These are phyloP conservation scores for Salpingus planirostris DNA, from an alignment of 2,888 invertebrate genomes.

Conservation along the genomic window DNA sequence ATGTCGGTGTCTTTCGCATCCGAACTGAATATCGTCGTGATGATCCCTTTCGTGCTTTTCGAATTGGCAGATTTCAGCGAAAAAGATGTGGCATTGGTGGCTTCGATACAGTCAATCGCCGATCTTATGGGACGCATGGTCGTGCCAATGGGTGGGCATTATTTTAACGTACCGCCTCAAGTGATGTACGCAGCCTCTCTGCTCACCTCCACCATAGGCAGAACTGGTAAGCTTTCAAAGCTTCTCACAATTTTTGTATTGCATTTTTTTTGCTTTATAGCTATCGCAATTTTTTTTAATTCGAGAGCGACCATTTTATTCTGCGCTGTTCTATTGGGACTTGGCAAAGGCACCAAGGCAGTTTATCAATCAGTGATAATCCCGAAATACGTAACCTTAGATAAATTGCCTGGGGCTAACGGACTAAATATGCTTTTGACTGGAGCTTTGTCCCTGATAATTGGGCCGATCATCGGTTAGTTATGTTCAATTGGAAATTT, in stretches of 20 bases:
- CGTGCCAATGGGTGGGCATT: conserved; percentile 36
- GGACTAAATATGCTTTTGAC: conserved; percentile 37
- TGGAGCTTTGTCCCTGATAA: conserved; percentile 32
- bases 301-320: conserved; percentile 7
- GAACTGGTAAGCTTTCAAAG: conserved; percentile 40
- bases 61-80: conserved; percentile 34
- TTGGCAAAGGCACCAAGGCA: conserved; percentile 38
- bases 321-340: conserved; percentile 29
- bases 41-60: conserved; percentile 42
- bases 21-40: conserved; percentile 42
- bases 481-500: neutral
- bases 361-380: conserved; percentile 40
- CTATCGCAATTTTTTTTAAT: conserved; percentile 25
- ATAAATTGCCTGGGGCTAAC: conserved; percentile 37
- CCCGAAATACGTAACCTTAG: conserved; percentile 34
- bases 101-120: conserved; percentile 36
- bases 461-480: conserved; percentile 37
- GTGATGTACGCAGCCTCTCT: conserved; percentile 37
- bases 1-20: conserved; percentile 43
- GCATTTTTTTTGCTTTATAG: conserved; percentile 25
- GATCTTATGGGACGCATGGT: conserved; percentile 39
- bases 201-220: conserved; percentile 34
- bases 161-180: conserved; percentile 31
- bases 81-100: conserved; percentile 34
- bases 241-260: conserved; percentile 6